Evolutionary conservation across 2,888 invertebrate species (phyloP), one percentile per base, ranked within the genome.

Genomic region (Trypoxylon attenuatum): DNA sequence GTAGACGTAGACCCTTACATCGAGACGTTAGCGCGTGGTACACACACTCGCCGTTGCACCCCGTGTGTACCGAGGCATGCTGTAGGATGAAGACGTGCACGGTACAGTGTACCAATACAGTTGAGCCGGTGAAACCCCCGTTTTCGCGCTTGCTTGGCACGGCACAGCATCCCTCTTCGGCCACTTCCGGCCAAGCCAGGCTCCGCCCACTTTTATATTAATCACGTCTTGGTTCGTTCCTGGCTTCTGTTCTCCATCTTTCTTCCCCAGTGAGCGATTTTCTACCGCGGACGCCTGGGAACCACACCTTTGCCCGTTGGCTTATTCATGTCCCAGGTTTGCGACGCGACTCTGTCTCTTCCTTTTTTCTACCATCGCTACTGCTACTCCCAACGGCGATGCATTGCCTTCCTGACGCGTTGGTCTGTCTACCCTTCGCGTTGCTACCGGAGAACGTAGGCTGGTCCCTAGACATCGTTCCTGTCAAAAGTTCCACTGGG

Each of bases 121-220:
- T 70, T 58, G 63, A 68, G 62, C 69, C 58, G 65, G 69, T 70
- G 71, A 71, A 78, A 76, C 79, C 80, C 73, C 77, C 80, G 82
- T 78, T 82, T 80, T 80, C 83, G 82, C 82, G 82, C 77, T 82
- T 82, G 82, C 81, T 81, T 80, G 81, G 80, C 79, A 76, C 78
- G 68, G 81, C 78, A 78, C 80, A 81, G 82, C 85, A 82, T 83
- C 84, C 82, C 84, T 82, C 83, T 76, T 82, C 77, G 83, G 79
- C 83, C 82, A 86, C 84, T 85, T 85, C 85, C 84, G 84, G 84
- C 77, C 79, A 74, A 69, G 62, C 82, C 77, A 81, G 69, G 81
- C 83, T 86, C 86, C 86, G 83, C 86, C 86, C 84, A 86, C 86
- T 86, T 85, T 86, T 85, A 84, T 85, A 86, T 87, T 87, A 87